Evolutionary conservation across 2,888 invertebrate species (phyloP).

Genomic region (Melanostoma scalare): DNA sequence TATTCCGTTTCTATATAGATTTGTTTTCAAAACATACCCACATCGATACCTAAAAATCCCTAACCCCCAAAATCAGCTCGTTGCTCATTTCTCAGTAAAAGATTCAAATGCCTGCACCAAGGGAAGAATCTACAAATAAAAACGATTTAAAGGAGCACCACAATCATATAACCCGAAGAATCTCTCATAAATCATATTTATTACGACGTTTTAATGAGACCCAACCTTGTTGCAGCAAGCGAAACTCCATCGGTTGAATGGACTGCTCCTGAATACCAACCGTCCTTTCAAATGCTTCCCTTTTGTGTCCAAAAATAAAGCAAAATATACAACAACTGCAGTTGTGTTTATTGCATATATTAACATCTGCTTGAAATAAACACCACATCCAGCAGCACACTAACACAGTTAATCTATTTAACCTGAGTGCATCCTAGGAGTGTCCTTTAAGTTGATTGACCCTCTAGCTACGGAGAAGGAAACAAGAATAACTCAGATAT

Average conservation of each 20-base stretch:
- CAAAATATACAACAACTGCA: slow-evolving; percentile 12
- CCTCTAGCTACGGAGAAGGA: neutral
- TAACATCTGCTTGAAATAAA: neutral
- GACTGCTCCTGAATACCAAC: slow-evolving; percentile 5
- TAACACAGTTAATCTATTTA: slow-evolving; percentile 21
- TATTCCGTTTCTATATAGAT: too few species aligned
- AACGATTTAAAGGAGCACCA: neutral
- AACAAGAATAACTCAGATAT: slow-evolving; percentile 14
- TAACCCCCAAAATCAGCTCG: too few species aligned
- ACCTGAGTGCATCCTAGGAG: slow-evolving; percentile 24
- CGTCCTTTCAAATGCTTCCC: neutral
- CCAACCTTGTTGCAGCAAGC: slow-evolving; percentile 11
- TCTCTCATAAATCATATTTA: slow-evolving; percentile 54
- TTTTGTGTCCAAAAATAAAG: neutral
- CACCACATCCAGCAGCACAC: neutral
- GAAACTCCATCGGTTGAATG: slow-evolving; percentile 27
- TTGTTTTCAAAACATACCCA: too few species aligned
- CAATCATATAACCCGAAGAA: neutral
- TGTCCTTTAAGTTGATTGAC: slow-evolving; percentile 40
- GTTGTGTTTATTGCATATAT: neutral
- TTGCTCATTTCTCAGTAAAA: too few species aligned
- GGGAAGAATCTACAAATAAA: too few species aligned
- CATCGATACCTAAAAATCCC: too few species aligned
- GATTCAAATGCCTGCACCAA: slow-evolving; percentile 33
- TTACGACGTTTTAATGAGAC: slow-evolving; percentile 53